Percentiles rank a stretch among this genome's conserved stretches.
Evolutionary conservation across 2,113 vertebrate genomes (phyloP).

Genomic region (Ondatra zibethicus): DNA sequence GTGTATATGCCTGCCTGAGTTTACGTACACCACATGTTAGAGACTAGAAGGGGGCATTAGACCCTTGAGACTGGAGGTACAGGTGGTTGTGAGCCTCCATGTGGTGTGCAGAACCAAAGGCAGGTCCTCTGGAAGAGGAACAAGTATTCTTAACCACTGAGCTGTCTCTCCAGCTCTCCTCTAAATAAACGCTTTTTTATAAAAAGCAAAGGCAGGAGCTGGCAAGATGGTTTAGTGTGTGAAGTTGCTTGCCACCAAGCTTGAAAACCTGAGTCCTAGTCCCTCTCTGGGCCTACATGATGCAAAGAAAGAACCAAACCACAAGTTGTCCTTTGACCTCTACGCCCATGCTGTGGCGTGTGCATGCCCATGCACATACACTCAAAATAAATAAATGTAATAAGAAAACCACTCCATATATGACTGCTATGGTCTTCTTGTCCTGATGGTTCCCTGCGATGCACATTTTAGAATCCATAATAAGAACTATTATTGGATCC

Average conservation of each 20-base stretch:
- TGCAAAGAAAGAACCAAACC: not conserved
- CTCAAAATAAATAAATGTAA: not conserved
- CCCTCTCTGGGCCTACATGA: not conserved
- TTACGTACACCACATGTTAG: not conserved
- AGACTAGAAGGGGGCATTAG: not conserved
- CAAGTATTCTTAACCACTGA: not conserved
- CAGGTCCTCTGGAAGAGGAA: not conserved
- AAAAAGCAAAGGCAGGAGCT: not conserved
- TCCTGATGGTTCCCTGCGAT: not conserved
- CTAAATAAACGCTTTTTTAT: not conserved
- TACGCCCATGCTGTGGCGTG: not conserved
- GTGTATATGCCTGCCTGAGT: not conserved
- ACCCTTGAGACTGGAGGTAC: not conserved
- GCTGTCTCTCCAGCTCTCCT: not conserved
- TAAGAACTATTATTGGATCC: not conserved
- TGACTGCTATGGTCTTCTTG: not conserved
- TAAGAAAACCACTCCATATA: not conserved
- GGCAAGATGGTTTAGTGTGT: not conserved
- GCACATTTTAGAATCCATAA: not conserved
- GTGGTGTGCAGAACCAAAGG: not conserved
- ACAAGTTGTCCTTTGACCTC: not conserved
- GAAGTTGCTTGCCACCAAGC: not conserved
- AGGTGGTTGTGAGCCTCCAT: not conserved
- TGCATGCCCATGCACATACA: not conserved
- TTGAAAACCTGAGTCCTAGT: not conserved